Base-by-base conservation (phyloP, 2,888 invertebrate species). In the Tenthredo scrophulariae region DNA sequence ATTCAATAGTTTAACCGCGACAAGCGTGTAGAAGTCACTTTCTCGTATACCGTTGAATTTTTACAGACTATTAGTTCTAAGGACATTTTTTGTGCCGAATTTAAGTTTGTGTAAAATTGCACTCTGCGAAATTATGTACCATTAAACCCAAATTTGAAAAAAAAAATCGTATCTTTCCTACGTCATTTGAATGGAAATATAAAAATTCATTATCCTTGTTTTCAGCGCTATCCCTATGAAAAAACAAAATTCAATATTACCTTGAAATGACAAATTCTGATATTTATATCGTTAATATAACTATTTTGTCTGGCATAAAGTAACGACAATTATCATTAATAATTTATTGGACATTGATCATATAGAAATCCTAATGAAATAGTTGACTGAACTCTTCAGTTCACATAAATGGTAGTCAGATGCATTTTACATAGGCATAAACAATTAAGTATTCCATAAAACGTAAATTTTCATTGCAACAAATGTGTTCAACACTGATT, bases 401-500 rank as follows among this genome's bases (percentile, higher is more conserved):
- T 62, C 62, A 62, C 58, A 9, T 58, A 22, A 18, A n/a, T 54
- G n/a, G 4, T 54, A 22, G 22, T 58, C 18, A 58, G 22, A 22
- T 22, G 22, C 7, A 62, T 62, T 4, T 62, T 62, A 62, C 26
- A 26, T 1, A 62, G 22, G 9, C 62, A 62, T 7, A 62, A 26
- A 62, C 10, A 33, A 29, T 67, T 15, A 40, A 40, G 22, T 5
- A 74, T 40, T 74, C n/a, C 15, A 74, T 18, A 43, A 74, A n/a
- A 33, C 74, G 10, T 40, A 43, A 5, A n/a, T 22, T 15, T n/a
- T 74, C 6, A 40, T 46, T 0, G 15, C n/a, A 29, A 18, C 15
- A 67, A 67, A 67, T 33, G 15, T 67, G 67, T 67, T 67, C 67
- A 33, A 9, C 29, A 33, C 26, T 65, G 65, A 65, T 65, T 65